Conservation (phyloP, 2,113 vertebrate genomes). For the Hipposideros armiger region DNA sequence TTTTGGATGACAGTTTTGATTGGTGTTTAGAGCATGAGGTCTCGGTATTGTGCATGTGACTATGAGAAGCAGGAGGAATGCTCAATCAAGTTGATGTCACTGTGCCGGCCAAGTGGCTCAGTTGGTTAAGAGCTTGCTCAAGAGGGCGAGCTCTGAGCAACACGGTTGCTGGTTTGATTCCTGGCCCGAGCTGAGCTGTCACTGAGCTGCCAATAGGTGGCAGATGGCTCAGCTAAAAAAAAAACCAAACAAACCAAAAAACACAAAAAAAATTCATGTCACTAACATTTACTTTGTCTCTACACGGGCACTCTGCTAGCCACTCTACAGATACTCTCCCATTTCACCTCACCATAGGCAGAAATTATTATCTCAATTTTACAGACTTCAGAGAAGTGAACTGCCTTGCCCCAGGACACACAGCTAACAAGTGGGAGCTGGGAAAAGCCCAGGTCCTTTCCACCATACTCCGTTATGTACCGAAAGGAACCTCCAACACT, state of each 20-base stretch:
- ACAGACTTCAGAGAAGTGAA: neutral
- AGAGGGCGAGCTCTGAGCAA: too few relatives aligned
- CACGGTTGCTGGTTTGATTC: too few relatives aligned
- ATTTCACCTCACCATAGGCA: neutral
- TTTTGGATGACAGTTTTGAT: neutral
- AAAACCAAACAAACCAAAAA: too few relatives aligned
- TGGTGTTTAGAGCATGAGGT: neutral
- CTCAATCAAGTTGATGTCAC: too few relatives aligned
- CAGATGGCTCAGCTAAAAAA: too few relatives aligned
- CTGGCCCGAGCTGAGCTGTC: too few relatives aligned
- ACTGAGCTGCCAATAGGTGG: too few relatives aligned
- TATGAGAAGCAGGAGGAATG: accelerated
- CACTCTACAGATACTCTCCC: neutral
- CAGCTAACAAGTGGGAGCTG: neutral
- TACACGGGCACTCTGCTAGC: neutral
- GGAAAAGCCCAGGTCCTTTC: neutral
- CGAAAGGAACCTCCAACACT: neutral
- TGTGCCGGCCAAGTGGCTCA: too few relatives aligned
- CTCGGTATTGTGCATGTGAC: neutral
- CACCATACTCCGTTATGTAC: accelerated
- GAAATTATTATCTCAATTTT: too few relatives aligned
- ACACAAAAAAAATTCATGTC: too few relatives aligned
- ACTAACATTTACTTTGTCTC: too few relatives aligned
- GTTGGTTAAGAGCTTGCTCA: too few relatives aligned
- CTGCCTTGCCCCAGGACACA: neutral